phyloP scores from a whole-genome alignment of 2,113 vertebrate species.

The Plectropomus leopardus region DNA sequence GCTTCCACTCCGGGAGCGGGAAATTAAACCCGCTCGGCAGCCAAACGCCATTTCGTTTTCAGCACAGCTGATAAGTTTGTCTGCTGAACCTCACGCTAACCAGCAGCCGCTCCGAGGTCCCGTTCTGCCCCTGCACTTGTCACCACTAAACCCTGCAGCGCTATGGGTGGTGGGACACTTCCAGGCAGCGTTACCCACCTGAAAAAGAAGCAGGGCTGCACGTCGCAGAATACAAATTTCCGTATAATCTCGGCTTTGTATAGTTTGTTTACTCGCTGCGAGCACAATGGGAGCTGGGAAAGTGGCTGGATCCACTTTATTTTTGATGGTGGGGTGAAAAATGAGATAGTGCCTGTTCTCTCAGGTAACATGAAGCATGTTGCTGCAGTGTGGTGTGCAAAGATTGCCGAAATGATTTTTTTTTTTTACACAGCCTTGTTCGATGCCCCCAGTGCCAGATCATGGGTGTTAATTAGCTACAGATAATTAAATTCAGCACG shows the following conservation, averaged over 20 bases:
- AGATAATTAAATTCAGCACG: slow-evolving; percentile 33
- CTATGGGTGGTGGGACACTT: slow-evolving; percentile 20
- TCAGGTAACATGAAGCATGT: background rate
- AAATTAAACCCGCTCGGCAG: slow-evolving; percentile 56
- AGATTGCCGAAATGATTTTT: background rate
- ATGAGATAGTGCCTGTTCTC: background rate
- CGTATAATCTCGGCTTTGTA: slow-evolving; percentile 22
- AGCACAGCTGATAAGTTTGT: slow-evolving; percentile 35
- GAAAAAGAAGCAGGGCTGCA: slow-evolving; percentile 20
- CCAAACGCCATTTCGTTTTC: slow-evolving; percentile 52
- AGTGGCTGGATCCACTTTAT: background rate
- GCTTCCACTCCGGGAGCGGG: slow-evolving; percentile 25
- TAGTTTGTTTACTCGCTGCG: slow-evolving; percentile 19
- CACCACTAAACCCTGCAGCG: slow-evolving; percentile 21
- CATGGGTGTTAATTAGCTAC: slow-evolving; percentile 22
- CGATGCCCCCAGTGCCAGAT: background rate
- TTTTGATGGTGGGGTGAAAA: background rate
- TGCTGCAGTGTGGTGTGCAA: background rate
- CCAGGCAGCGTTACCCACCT: slow-evolving; percentile 26
- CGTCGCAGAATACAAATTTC: slow-evolving; percentile 37
- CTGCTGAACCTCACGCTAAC: slow-evolving; percentile 22
- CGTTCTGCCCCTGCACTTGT: slow-evolving; percentile 23
- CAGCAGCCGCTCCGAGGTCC: slow-evolving; percentile 32
- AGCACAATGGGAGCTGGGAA: background rate
- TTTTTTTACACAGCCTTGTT: too few species aligned